phyloP scores from a whole-genome alignment of 2,797 vertebrate genomes.

The Myotis planiceps region DNA sequence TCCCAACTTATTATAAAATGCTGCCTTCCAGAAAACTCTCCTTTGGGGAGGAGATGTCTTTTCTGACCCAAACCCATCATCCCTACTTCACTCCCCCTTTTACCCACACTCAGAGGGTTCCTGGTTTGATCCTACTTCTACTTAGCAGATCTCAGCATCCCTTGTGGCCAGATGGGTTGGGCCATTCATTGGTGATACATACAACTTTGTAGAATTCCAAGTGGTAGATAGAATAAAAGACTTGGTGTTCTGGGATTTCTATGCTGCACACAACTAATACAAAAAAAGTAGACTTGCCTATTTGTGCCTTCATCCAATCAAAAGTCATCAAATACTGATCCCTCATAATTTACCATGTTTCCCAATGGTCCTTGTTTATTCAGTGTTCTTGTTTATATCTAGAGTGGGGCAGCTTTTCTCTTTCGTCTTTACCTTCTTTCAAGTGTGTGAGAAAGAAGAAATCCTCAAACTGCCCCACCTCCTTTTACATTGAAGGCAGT shows the following conservation, averaged over 20 bases:
- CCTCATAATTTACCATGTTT: not conserved
- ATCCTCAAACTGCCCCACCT: conserved; percentile 14
- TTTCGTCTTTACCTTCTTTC: conserved; percentile 14
- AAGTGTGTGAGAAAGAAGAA: not conserved
- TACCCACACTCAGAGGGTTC: not conserved
- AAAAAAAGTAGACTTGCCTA: not conserved
- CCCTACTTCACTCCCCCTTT: not conserved
- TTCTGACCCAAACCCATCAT: not conserved
- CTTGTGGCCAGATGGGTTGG: not conserved
- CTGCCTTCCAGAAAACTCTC: conserved; percentile 13
- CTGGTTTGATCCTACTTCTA: not conserved
- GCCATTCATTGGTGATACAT: not conserved
- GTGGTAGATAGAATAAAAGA: not conserved
- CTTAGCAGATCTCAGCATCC: not conserved
- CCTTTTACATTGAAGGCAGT: not conserved
- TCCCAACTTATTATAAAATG: not conserved
- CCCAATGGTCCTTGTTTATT: not conserved
- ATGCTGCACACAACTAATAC: not conserved
- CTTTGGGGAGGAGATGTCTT: not conserved
- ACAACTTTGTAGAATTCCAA: not conserved
- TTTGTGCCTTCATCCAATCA: not conserved
- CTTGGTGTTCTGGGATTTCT: not conserved
- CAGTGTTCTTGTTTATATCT: not conserved
- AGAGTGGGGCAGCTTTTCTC: not conserved
- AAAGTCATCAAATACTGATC: not conserved